phyloP scores from a whole-genome alignment of 2,797 vertebrate species.

The Oceanodroma leucorhoa region DNA sequence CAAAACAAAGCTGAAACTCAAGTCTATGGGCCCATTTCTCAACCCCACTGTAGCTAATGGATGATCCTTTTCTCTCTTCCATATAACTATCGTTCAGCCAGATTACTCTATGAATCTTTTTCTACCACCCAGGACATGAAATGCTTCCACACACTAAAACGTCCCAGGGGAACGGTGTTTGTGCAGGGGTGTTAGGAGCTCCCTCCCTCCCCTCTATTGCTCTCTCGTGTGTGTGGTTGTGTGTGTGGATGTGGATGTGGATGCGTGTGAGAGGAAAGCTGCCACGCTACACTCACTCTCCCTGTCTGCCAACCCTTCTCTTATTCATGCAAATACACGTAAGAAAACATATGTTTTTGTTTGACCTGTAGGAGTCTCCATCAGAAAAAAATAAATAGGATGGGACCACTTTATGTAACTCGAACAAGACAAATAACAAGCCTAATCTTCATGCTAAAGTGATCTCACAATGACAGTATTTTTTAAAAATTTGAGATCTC shows the following conservation, averaged over 20 bases:
- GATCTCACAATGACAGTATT: not conserved
- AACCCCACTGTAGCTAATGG: not conserved
- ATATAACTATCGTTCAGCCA: not conserved
- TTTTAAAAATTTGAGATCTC: not conserved
- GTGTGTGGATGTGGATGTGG: not conserved
- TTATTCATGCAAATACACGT: not conserved
- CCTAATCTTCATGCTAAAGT: not conserved
- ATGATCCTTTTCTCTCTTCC: not conserved
- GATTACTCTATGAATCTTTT: not conserved
- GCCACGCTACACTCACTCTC: not conserved
- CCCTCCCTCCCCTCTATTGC: not conserved
- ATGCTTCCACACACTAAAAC: not conserved
- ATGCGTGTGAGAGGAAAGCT: fast-evolving
- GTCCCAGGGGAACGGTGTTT: not conserved
- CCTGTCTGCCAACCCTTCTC: not conserved
- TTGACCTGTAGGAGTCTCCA: not conserved
- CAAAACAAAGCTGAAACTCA: not conserved
- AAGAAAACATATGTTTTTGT: not conserved
- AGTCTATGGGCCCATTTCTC: not conserved
- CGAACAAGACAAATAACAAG: not conserved
- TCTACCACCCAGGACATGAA: not conserved
- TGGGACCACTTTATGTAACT: not conserved
- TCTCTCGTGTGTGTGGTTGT: not conserved
- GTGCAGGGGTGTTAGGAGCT: not conserved
- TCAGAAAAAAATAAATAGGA: not conserved